Base-by-base conservation (phyloP, 2,888 invertebrate species). In the Cecidostiba fungosa region DNA sequence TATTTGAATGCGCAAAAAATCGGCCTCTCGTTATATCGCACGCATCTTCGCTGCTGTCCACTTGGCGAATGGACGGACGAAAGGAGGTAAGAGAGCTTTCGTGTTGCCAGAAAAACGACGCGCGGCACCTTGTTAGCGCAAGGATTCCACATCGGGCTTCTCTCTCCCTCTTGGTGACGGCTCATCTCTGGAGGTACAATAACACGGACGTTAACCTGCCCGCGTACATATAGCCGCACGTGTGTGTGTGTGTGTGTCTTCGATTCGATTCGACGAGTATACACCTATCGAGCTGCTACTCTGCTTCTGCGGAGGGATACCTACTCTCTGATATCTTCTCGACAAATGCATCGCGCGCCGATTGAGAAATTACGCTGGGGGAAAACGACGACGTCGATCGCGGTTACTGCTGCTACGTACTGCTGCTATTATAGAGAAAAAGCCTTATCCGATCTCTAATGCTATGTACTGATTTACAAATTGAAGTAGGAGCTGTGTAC, bases 51-150 rank as follows among this genome's bases (percentile, higher is more conserved):
- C 26, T 26, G 23, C 26, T 66, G 14, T 26, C 26, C 66, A 12
- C 16, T 16, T 3, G 66, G 2, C 19, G 36, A 32, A n/a, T 23
- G 72, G 36, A 39, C 39, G 23, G 72, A 12, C 72, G 19, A n/a
- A 72, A 2, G 32, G 36, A 36, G 66, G 23, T 1, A 14, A 14
- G 88, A 85, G 89, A 86, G 88, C 54, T 59, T 59, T 59, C 54
- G 54, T n/a, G 23, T 87, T 90, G 88, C 88, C 89, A 88, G 88
- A 90, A 91, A 90, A 90, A 89, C 90, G 89, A 89, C 89, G 91
- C 92, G 92, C 92, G 92, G 92, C 92, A 93, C 93, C 93, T 93
- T 93, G 93, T 93, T 93, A 93, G 92, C 91, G 92, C 91, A 91
- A 90, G 92, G 91, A 91, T 91, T 89, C 90, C 89, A 89, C 36